Conservation (phyloP, 2,888 invertebrate genomes). For the Uloborus plumipes region DNA sequence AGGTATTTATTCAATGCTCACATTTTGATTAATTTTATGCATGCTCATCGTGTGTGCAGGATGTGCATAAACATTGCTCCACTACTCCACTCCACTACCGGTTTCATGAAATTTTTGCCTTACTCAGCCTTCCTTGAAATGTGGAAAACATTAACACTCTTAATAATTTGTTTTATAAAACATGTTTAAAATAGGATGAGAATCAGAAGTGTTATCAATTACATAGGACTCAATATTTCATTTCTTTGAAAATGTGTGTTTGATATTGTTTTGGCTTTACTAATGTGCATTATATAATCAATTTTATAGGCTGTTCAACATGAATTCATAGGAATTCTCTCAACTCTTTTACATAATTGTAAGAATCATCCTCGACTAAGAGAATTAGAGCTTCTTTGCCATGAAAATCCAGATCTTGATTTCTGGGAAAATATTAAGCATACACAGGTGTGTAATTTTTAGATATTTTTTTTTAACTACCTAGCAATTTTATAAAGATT, state of each 20-base stretch:
- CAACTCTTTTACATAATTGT: constrained; percentile 76
- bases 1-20: no score
- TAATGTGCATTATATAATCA: background rate
- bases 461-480: no score
- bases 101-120: no score
- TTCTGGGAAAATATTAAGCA: constrained; percentile 95
- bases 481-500: no score
- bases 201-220: background rate
- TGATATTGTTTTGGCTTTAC: background rate
- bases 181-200: background rate
- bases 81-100: no score
- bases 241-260: background rate
- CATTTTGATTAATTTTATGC: no score
- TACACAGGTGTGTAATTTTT: constrained; percentile 70
- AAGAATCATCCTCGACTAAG: constrained; percentile 66
- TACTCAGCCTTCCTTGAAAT: no score
- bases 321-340: constrained; percentile 84
- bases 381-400: constrained; percentile 75
- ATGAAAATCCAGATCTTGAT: constrained; percentile 86
- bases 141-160: no score
- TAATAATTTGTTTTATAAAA: no score
- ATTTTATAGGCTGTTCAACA: constrained; percentile 73
- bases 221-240: background rate
- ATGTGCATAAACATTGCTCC: no score
- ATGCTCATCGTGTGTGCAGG: no score